Conservation (phyloP, 2,113 vertebrate species). For the Brachyistius frenatus region DNA sequence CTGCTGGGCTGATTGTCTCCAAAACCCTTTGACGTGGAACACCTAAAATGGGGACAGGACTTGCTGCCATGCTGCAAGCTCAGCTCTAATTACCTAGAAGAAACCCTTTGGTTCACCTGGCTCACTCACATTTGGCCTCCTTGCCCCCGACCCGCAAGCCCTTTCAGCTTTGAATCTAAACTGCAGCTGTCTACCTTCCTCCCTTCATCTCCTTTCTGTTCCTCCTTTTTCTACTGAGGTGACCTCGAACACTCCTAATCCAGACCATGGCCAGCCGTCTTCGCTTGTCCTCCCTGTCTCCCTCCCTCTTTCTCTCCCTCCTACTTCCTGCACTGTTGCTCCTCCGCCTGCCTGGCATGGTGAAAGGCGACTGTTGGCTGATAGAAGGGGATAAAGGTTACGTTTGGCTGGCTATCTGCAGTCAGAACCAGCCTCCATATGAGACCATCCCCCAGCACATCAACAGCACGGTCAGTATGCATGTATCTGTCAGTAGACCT, state of each 20-base stretch:
- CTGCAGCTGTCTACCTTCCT: constrained; percentile 24
- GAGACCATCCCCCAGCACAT: constrained; percentile 99
- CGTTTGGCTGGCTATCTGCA: constrained; percentile 99
- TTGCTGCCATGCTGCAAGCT: constrained; percentile 51
- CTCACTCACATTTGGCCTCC: constrained; percentile 14
- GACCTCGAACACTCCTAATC: constrained; percentile 38
- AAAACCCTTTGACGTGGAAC: constrained; percentile 69
- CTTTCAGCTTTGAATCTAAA: constrained; percentile 40
- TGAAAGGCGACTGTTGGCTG: constrained; percentile 95
- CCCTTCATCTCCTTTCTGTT: constrained; percentile 24
- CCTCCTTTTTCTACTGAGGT: constrained; percentile 40
- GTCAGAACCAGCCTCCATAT: constrained; percentile 98
- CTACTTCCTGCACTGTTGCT: constrained; percentile 69
- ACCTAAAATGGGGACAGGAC: constrained; percentile 79
- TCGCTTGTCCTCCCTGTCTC: constrained; percentile 36
- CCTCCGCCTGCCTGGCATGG: constrained; percentile 82
- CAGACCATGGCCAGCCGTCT: constrained; percentile 75
- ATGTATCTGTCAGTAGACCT: background rate
- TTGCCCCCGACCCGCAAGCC: constrained; percentile 22
- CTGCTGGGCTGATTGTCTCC: constrained; percentile 61
- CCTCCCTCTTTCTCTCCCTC: constrained; percentile 53
- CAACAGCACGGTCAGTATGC: constrained; percentile 91
- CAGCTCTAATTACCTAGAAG: constrained; percentile 70
- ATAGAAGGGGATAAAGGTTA: constrained; percentile 99
- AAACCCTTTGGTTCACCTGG: constrained; percentile 38